Conservation (phyloP, 2,113 vertebrate genomes). For the Crotalus horridus region DNA sequence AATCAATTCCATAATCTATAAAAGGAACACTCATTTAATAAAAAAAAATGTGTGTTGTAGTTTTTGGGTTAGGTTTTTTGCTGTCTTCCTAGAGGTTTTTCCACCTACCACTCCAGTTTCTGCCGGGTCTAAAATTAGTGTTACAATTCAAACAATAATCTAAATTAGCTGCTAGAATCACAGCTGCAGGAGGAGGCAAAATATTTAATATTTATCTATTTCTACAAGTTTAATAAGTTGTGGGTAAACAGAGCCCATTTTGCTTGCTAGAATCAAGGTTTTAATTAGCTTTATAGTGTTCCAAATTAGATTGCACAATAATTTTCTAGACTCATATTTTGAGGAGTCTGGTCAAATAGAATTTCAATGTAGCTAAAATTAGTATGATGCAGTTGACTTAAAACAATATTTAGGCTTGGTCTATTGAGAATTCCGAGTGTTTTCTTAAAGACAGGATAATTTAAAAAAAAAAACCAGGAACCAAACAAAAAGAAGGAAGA, state of each 20-base stretch:
- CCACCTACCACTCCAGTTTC: neutral
- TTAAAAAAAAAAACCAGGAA: neutral
- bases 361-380: neutral
- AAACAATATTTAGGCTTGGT: neutral
- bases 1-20: neutral
- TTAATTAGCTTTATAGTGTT: neutral
- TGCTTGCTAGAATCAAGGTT: neutral
- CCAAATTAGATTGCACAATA: neutral
- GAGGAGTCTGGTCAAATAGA: neutral
- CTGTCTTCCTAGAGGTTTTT: neutral
- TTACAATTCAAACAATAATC: slow-evolving; percentile 26
- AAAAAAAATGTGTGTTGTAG: neutral
- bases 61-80: neutral
- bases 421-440: neutral
- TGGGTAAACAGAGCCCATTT: neutral
- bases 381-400: neutral
- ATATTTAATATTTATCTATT: neutral
- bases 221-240: neutral
- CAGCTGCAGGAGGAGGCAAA: neutral
- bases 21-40: neutral
- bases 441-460: neutral
- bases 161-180: slow-evolving; percentile 2
- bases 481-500: neutral
- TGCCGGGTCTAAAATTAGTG: neutral
- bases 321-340: neutral